Conservation (phyloP, 2,888 invertebrate species). For the Aethes cnicana region DNA sequence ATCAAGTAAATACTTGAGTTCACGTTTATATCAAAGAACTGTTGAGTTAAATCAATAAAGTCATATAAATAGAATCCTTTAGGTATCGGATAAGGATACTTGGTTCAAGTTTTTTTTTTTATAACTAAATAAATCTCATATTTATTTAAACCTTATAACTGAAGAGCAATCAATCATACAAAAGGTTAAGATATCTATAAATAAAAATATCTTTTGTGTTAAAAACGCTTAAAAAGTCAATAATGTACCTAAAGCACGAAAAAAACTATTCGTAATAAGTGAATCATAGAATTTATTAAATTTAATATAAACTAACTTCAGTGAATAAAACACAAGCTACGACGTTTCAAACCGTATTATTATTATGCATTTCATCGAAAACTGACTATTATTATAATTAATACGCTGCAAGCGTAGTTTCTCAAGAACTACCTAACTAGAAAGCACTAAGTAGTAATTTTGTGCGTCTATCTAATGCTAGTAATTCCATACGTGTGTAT, state of each 20-base stretch:
- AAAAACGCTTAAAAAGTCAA: no score
- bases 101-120: neutral
- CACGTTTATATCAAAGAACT: constrained; percentile 14
- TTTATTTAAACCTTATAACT: neutral
- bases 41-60: constrained; percentile 14
- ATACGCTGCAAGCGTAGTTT: constrained; percentile 27
- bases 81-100: constrained; percentile 2
- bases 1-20: constrained; percentile 15
- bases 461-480: constrained; percentile 30
- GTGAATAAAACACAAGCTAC: neutral
- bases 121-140: neutral
- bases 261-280: no score
- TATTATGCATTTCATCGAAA: constrained; percentile 19
- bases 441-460: constrained; percentile 29
- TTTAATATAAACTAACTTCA: neutral
- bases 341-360: neutral
- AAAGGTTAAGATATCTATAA: no score
- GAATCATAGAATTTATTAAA: no score
- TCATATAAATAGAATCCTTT: constrained; percentile 16
- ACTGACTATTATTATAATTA: constrained; percentile 21
- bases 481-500: constrained; percentile 28
- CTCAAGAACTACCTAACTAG: constrained; percentile 20
- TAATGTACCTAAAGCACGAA: no score
- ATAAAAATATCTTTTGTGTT: neutral
- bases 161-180: no score